A percentile compares a stretch with the other conserved stretches of the same genome.
phyloP scores from a whole-genome alignment of 2,113 vertebrate genomes.

The Pygoscelis antarcticus region DNA sequence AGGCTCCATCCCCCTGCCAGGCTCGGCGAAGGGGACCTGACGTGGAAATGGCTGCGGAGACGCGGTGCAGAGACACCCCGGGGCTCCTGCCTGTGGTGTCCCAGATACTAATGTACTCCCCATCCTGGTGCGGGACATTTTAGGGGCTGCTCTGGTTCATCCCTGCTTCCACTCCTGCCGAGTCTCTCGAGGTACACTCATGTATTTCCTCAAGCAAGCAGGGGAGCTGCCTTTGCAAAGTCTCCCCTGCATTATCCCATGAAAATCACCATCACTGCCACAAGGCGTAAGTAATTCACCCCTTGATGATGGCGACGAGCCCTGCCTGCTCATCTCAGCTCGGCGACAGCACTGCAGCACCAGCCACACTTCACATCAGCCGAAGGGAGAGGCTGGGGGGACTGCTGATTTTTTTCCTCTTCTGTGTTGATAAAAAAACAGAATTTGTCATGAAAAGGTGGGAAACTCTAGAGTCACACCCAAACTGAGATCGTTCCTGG shows the following conservation, averaged over 20 bases:
- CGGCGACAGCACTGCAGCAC: neutral
- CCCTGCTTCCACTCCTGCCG: accelerated
- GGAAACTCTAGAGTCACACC: neutral
- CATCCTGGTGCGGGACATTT: accelerated
- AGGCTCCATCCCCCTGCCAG: neutral
- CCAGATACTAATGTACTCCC: neutral
- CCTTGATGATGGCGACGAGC: neutral
- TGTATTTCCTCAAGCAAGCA: neutral
- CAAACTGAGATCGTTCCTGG: too few species aligned
- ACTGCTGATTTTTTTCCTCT: neutral
- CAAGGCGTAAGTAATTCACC: accelerated
- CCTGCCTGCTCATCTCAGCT: neutral
- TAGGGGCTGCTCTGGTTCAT: neutral
- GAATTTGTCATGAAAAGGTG: neutral
- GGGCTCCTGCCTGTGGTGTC: neutral
- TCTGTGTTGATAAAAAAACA: neutral
- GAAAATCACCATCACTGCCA: neutral
- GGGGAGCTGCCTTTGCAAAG: neutral
- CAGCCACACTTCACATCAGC: accelerated
- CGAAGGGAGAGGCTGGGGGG: neutral
- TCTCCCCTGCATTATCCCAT: neutral
- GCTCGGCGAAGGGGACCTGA: accelerated
- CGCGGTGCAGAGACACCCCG: accelerated
- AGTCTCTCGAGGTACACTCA: neutral
- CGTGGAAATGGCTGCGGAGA: neutral